Conservation (phyloP, 2,888 invertebrate species). For the Slavum lentiscoides region DNA sequence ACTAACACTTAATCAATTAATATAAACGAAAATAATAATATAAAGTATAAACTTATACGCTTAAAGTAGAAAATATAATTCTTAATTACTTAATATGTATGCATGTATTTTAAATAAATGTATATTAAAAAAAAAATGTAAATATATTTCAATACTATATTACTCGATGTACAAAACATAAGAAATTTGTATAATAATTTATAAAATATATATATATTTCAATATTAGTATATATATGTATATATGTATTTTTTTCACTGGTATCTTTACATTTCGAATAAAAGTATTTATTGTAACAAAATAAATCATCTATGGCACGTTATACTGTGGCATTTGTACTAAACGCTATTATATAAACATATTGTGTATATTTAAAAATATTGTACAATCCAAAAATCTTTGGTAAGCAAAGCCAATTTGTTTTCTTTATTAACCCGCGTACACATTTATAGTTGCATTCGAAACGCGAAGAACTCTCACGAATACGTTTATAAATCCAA, state of each 20-base stretch:
- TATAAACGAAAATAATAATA: constrained; percentile 22
- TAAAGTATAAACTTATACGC: constrained; percentile 8
- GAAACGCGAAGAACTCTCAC: neutral
- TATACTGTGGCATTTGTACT: constrained; percentile 40
- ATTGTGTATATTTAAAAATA: neutral
- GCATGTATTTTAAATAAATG: neutral
- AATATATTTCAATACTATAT: neutral
- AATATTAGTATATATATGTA: neutral
- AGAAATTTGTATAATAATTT: neutral
- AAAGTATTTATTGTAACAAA: constrained; percentile 4
- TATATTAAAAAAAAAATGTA: neutral
- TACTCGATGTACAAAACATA: no score
- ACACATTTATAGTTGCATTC: constrained; percentile 23
- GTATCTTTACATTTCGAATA: constrained; percentile 7
- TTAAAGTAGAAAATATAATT: constrained; percentile 5
- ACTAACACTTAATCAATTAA: constrained; percentile 1
- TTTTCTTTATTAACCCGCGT: neutral
- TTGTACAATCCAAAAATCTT: constrained; percentile 10
- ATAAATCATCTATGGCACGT: constrained; percentile 45
- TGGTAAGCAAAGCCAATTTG: constrained; percentile 16
- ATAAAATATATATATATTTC: no score
- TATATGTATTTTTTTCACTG: neutral
- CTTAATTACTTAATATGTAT: neutral
- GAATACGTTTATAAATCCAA: neutral
- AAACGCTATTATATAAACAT: constrained; percentile 7